Base-by-base conservation (phyloP, 2,888 invertebrate species). In the Incurvaria masculella region DNA sequence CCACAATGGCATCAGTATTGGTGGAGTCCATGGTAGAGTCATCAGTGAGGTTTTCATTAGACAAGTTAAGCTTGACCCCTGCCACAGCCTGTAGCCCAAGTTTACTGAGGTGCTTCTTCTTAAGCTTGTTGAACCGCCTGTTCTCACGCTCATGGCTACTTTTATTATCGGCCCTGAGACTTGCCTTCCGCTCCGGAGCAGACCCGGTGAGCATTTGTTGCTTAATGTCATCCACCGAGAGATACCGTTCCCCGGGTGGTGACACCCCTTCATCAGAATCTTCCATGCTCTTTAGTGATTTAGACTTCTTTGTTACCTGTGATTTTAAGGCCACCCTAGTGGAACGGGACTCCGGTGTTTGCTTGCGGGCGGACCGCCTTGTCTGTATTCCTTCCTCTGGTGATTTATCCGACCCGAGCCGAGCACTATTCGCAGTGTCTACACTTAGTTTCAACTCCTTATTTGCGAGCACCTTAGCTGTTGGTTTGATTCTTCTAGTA, bases 401-500 rank as follows among this genome's bases (percentile, higher is more conserved):
- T 8, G 65, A 62, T 51, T 66, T 69, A 14, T 74, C 74, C 33
- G 59, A 49, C 39, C 79, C 81, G 43, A 82, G 68, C 2, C 81
- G 68, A 2, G 76, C 80, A 59, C 79, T 81, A 53, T 81, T 81
- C 57, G 80, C 81, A 6, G 80, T 78, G 57, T 83, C 82, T 23
- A 81, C 67, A 6, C 82, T 83, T 48, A 81, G 79, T 46, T 80
- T 72, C 42, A 83, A 57, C 56, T 84, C 85, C 57, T 86, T 80
- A 60, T 86, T 86, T 19, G 84, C 86, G 20, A 86, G 66, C 42
- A 86, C 81, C 64, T 87, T 87, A 6, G 83, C 80, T 2, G 86
- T 87, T 6, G 86, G 85, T 61, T 86, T 87, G 46, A 86, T 81
- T 47, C 84, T 78, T 4, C 86, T 73, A 1, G 72, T 71, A 8